These are phyloP conservation scores for Podargus strigoides DNA, from an alignment of 2,797 vertebrate genomes.

Conservation along the genomic window DNA sequence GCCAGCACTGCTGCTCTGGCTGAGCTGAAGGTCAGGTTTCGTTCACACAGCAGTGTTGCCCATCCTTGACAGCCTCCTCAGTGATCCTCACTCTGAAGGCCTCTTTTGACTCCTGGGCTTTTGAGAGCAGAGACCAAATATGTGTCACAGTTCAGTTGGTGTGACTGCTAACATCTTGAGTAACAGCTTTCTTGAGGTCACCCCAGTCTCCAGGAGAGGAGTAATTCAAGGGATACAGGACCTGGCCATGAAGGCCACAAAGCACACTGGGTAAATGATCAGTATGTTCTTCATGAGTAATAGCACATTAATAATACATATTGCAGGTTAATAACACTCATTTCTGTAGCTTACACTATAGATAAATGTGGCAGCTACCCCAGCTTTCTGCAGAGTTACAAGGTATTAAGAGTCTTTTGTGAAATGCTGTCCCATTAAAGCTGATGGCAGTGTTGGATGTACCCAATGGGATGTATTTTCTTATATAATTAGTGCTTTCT, in stretches of 20 bases:
- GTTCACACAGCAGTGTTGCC: background rate
- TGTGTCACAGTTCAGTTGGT: fast-evolving
- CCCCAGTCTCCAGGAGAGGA: background rate
- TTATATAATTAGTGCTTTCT: background rate
- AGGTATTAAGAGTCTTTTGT: background rate
- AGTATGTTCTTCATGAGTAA: background rate
- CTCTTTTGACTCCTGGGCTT: background rate
- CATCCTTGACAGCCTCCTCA: background rate
- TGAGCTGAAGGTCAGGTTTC: background rate
- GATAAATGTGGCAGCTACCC: background rate
- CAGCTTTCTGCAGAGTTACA: background rate
- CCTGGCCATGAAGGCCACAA: background rate
- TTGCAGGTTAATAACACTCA: background rate
- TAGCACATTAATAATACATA: background rate
- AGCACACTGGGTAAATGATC: background rate
- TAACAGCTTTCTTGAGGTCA: background rate
- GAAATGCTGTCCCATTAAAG: background rate
- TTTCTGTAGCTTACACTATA: background rate
- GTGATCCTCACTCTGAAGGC: background rate
- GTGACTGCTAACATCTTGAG: background rate
- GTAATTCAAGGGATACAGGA: background rate
- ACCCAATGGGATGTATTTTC: background rate
- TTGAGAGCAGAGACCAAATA: background rate
- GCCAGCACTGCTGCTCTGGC: background rate
- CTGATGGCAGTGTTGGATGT: background rate